phyloP scores from a whole-genome alignment of 1,140 invertebrate species.

The Nasonia longicornis region DNA sequence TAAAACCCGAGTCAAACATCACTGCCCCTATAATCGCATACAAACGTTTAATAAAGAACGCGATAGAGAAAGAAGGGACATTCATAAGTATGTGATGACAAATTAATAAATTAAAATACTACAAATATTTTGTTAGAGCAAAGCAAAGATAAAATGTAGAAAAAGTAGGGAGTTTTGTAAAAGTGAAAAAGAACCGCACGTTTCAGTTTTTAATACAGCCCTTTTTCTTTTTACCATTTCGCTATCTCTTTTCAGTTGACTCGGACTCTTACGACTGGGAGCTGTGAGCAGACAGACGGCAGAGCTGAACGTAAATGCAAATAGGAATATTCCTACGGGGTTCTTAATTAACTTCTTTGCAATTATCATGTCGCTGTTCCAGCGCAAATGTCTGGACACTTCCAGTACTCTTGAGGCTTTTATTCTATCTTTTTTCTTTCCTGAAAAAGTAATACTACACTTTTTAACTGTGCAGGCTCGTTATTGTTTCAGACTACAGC shows the following conservation, averaged over 20 bases:
- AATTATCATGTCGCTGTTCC: neutral
- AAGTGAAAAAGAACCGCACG: too few species aligned
- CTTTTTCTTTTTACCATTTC: neutral
- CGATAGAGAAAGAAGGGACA: too few species aligned
- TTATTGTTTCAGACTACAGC: neutral
- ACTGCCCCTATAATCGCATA: too few species aligned
- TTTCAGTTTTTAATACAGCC: too few species aligned
- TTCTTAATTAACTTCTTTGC: conserved; percentile 4
- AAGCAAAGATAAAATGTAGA: too few species aligned
- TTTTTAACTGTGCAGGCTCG: neutral
- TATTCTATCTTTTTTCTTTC: neutral
- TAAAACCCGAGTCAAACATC: too few species aligned
- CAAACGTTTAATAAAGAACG: too few species aligned
- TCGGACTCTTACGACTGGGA: neutral
- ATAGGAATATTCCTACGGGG: neutral
- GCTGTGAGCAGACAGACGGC: neutral
- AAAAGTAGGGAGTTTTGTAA: too few species aligned
- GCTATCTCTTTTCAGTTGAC: conserved; percentile 1
- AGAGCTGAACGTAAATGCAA: neutral
- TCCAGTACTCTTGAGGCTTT: neutral
- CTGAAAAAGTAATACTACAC: neutral
- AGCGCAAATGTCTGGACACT: neutral
- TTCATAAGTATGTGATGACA: too few species aligned
- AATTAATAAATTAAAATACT: too few species aligned
- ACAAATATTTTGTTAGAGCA: too few species aligned